Evolutionary conservation across 2,888 invertebrate species (phyloP).

Genomic region (Allygus modestus): DNA sequence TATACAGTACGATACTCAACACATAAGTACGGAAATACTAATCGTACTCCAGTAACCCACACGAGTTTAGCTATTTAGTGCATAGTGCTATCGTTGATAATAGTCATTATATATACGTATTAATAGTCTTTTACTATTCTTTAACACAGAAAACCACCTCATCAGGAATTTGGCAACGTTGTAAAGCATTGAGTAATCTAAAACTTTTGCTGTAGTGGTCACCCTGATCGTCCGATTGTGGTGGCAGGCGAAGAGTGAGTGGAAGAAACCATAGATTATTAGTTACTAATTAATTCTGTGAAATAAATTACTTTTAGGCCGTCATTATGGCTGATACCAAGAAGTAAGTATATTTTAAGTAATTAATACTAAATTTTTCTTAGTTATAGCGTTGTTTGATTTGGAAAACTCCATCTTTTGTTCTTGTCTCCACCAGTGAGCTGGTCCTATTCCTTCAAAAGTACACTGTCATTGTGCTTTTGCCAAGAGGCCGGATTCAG

Average conservation of each 20-base stretch:
- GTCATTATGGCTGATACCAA: slow-evolving; percentile 57
- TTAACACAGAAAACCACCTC: slow-evolving; percentile 43
- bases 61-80: too few relatives aligned
- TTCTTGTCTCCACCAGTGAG: slow-evolving; percentile 6
- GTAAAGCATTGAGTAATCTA: slow-evolving; percentile 23
- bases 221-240: slow-evolving; percentile 40
- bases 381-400: neutral
- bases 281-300: slow-evolving; percentile 24
- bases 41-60: too few relatives aligned
- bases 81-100: too few relatives aligned
- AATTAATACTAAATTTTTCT: neutral
- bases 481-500: neutral
- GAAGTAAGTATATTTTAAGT: slow-evolving; percentile 52
- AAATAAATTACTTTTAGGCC: slow-evolving; percentile 36
- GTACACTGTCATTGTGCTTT: slow-evolving; percentile 61
- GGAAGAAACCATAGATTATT: slow-evolving; percentile 43
- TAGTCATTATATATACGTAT: too few relatives aligned
- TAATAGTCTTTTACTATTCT: too few relatives aligned
- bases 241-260: slow-evolving; percentile 23
- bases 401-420: slow-evolving; percentile 4
- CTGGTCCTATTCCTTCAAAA: slow-evolving; percentile 49
- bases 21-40: too few relatives aligned
- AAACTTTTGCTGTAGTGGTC: slow-evolving; percentile 46
- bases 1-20: too few relatives aligned
- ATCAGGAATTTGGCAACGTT: slow-evolving; percentile 61